phyloP scores from a whole-genome alignment of 2,888 invertebrate genomes.

The Cosmia pyralina region DNA sequence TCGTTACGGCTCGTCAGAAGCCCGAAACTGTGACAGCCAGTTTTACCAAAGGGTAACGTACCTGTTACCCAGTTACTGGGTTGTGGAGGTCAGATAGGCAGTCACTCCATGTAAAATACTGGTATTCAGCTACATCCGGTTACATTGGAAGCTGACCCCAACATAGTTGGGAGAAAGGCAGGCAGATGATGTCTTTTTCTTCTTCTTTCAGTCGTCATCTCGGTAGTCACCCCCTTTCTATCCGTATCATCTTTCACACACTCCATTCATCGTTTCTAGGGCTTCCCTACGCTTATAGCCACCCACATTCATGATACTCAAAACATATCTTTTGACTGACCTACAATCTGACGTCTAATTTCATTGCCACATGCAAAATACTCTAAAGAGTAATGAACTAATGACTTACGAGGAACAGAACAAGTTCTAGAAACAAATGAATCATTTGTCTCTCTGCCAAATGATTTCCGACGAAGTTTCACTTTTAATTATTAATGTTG shows the following conservation, averaged over 20 bases:
- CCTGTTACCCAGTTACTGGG: too few species aligned
- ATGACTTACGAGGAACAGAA: conserved; percentile 46
- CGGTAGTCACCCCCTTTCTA: not conserved
- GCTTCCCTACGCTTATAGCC: not conserved
- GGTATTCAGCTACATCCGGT: too few species aligned
- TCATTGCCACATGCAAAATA: conserved; percentile 27
- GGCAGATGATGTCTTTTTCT: not conserved
- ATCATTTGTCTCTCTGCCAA: conserved; percentile 56
- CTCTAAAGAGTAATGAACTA: conserved; percentile 39
- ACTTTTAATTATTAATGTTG: conserved; percentile 52
- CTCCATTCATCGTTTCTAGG: not conserved
- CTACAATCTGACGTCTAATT: not conserved
- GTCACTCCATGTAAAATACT: too few species aligned
- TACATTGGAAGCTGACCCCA: too few species aligned
- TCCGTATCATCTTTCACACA: not conserved
- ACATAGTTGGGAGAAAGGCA: too few species aligned
- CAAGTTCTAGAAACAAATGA: conserved; percentile 49
- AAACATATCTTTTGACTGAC: not conserved
- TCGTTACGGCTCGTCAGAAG: too few species aligned
- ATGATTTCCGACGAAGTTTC: conserved; percentile 53
- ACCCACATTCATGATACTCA: not conserved
- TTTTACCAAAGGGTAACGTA: too few species aligned
- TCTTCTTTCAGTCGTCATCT: not conserved
- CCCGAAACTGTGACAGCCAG: too few species aligned
- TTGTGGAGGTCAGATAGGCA: too few species aligned